These are phyloP conservation scores for Macrophya annulata DNA, from an alignment of 2,888 invertebrate genomes.

Conservation along the genomic window DNA sequence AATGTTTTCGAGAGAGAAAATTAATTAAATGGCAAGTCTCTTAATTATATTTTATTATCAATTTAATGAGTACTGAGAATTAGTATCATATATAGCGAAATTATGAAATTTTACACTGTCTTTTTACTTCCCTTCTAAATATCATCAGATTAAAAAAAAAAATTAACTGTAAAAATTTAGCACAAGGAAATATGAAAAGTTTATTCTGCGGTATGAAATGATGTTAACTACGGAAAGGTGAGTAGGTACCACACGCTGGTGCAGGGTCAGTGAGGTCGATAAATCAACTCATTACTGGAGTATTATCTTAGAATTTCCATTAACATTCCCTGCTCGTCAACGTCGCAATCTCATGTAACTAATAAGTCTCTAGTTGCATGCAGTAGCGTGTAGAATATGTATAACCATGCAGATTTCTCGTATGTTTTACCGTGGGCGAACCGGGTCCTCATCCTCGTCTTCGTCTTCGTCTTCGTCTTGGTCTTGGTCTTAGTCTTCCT, in stretches of 20 bases:
- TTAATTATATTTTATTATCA: not conserved
- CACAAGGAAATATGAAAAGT: not conserved
- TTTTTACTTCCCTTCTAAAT: no score
- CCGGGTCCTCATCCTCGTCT: slow-evolving; percentile 36
- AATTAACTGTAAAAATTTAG: not conserved
- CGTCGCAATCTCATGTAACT: slow-evolving; percentile 21
- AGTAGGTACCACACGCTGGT: slow-evolving; percentile 7
- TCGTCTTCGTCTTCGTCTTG: slow-evolving; percentile 1
- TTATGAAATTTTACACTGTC: not conserved
- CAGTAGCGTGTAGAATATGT: not conserved
- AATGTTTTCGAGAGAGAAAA: not conserved
- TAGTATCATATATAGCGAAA: no score
- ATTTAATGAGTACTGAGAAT: not conserved
- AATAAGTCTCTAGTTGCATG: not conserved
- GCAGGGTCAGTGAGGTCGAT: not conserved
- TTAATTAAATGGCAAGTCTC: not conserved
- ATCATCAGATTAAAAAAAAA: not conserved
- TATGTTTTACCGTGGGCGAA: slow-evolving; percentile 45
- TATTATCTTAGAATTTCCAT: slow-evolving; percentile 53
- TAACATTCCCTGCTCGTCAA: slow-evolving; percentile 51
- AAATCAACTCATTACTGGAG: slow-evolving; percentile 47
- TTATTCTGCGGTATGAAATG: not conserved
- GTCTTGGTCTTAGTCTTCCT: slow-evolving; percentile 1
- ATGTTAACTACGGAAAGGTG: not conserved
- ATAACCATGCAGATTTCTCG: slow-evolving; percentile 29